Conservation (phyloP, 2,888 invertebrate species). For the Nomada fabriciana region DNA sequence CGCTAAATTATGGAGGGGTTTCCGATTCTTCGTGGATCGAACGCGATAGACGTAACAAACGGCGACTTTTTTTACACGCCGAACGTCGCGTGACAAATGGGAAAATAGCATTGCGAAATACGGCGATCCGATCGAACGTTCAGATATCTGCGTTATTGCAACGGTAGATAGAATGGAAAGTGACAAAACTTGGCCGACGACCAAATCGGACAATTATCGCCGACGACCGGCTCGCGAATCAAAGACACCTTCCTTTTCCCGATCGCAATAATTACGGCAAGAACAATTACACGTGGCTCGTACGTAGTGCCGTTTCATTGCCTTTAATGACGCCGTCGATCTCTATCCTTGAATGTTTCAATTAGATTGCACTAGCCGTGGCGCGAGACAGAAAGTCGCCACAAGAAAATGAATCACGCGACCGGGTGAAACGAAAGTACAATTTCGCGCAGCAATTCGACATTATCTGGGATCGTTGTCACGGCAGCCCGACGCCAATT, state of each 20-base stretch:
- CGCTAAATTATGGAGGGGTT: neutral
- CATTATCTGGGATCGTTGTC: slow-evolving; percentile 52
- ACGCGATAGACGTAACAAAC: neutral
- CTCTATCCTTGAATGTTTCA: neutral
- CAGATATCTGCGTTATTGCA: slow-evolving; percentile 27
- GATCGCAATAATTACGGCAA: neutral
- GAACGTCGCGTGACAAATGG: slow-evolving; percentile 27
- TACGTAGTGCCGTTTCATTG: neutral
- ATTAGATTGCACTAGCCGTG: neutral
- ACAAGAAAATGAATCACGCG: slow-evolving; percentile 32
- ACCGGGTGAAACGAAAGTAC: slow-evolving; percentile 23
- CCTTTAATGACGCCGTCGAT: neutral
- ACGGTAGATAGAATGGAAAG: slow-evolving; percentile 17
- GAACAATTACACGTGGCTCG: too few species aligned
- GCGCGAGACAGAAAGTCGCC: neutral
- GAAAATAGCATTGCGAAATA: slow-evolving; percentile 16
- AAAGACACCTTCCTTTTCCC: neutral
- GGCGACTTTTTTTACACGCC: neutral
- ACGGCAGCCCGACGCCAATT: slow-evolving; percentile 42
- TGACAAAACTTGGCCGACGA: slow-evolving; percentile 28
- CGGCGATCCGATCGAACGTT: neutral
- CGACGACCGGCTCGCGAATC: neutral
- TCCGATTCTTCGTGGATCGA: neutral
- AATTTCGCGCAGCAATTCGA: slow-evolving; percentile 16
- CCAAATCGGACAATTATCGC: slow-evolving; percentile 32